Evolutionary conservation across 2,888 invertebrate genomes (phyloP).

Genomic region (Platycheirus rosarum): DNA sequence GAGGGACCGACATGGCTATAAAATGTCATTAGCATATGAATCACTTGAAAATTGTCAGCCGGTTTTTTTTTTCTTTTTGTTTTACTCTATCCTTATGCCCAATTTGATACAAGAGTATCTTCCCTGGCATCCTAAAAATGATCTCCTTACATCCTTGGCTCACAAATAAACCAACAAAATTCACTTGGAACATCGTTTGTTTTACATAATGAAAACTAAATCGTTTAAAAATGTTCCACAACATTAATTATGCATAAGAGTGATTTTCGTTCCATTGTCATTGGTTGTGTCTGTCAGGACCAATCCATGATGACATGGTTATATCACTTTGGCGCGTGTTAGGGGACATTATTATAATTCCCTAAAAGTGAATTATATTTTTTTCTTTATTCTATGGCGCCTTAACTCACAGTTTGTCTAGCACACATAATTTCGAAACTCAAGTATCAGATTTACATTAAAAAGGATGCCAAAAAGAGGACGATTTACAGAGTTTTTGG

Average conservation of each 20-base stretch:
- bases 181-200: slow-evolving; percentile 27
- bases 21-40: slow-evolving; percentile 52
- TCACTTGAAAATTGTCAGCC: slow-evolving; percentile 49
- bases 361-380: slow-evolving; percentile 46
- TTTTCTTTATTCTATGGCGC: slow-evolving; percentile 18
- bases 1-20: slow-evolving; percentile 2
- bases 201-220: slow-evolving; percentile 63
- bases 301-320: slow-evolving; percentile 42
- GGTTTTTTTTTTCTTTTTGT: background rate
- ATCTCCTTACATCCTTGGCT: background rate
- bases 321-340: slow-evolving; percentile 17
- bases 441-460: slow-evolving; percentile 65
- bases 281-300: slow-evolving; percentile 6
- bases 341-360: slow-evolving; percentile 57
- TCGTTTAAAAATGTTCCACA: slow-evolving; percentile 56
- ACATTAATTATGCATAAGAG: slow-evolving; percentile 67
- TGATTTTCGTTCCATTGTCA: background rate
- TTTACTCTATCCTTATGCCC: background rate
- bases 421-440: slow-evolving; percentile 48
- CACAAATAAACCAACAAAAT: slow-evolving; percentile 10
- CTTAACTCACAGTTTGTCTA: slow-evolving; percentile 11
- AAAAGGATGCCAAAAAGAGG: slow-evolving; percentile 60
- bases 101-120: background rate
- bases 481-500: slow-evolving; percentile 34
- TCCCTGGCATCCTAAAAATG: background rate